phyloP scores from a whole-genome alignment of 2,797 vertebrate species.

The Falco columbarius region DNA sequence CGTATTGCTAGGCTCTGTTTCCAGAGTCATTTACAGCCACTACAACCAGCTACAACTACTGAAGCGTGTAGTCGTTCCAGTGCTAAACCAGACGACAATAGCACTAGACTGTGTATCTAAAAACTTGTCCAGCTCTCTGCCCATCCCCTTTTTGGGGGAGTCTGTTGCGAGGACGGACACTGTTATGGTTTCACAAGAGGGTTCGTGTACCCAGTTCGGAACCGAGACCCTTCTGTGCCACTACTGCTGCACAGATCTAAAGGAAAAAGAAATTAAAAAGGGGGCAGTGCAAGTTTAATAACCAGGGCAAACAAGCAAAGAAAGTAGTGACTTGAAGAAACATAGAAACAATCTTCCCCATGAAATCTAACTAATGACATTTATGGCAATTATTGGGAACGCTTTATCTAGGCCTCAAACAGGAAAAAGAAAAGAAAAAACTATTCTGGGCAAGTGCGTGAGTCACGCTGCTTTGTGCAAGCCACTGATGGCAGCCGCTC shows the following conservation, averaged over 20 bases:
- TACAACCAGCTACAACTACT: not conserved
- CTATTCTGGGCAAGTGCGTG: not conserved
- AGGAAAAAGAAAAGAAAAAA: not conserved
- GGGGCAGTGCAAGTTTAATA: not conserved
- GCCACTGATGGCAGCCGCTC: not conserved
- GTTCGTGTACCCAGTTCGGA: accelerated
- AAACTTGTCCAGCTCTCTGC: not conserved
- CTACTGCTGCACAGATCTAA: not conserved
- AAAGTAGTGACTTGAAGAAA: not conserved
- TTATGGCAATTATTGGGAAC: not conserved
- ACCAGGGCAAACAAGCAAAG: not conserved
- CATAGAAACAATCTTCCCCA: not conserved
- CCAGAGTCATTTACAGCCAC: not conserved
- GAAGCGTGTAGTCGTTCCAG: not conserved
- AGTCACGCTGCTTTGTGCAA: not conserved
- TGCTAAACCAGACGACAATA: not conserved
- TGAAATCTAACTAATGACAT: not conserved
- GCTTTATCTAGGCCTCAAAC: not conserved
- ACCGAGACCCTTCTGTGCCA: not conserved
- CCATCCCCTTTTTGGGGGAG: not conserved
- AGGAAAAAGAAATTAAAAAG: not conserved
- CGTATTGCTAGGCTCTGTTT: not conserved
- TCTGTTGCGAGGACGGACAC: not conserved
- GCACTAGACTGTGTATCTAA: too few relatives aligned
- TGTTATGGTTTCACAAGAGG: not conserved